A percentile compares a stretch with the other conserved stretches of the same genome.
phyloP scores from a whole-genome alignment of 1,140 invertebrate genomes.

The Leptopilina clavipes region DNA sequence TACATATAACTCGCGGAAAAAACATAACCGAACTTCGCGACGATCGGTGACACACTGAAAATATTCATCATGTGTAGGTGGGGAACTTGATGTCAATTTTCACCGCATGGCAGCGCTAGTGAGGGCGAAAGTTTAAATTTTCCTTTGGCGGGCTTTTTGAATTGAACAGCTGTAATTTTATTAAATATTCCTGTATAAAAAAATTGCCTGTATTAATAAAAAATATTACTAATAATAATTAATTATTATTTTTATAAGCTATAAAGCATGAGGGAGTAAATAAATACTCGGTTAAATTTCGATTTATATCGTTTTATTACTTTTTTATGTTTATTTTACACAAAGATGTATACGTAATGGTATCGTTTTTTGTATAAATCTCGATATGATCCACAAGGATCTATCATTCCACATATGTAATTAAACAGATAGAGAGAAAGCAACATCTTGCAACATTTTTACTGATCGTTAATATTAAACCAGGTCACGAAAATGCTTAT shows the following conservation, averaged over 20 bases:
- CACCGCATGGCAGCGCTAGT: not conserved
- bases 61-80: not conserved
- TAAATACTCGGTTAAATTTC: slow-evolving; percentile 35
- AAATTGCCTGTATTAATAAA: no score
- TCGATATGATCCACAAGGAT: slow-evolving; percentile 61
- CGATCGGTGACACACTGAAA: slow-evolving; percentile 59
- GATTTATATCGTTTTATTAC: slow-evolving; percentile 62
- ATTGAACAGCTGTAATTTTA: no score
- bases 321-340: slow-evolving; percentile 69
- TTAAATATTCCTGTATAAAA: no score
- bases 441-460: slow-evolving; percentile 53
- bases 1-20: slow-evolving; percentile 40
- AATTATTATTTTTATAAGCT: not conserved
- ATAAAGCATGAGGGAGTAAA: not conserved
- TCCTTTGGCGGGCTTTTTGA: not conserved
- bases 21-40: slow-evolving; percentile 48
- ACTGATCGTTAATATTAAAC: slow-evolving; percentile 61
- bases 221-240: no score
- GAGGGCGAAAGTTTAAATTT: slow-evolving; percentile 21
- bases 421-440: slow-evolving; percentile 57
- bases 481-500: slow-evolving; percentile 63
- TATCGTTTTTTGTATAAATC: slow-evolving; percentile 59
- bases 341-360: slow-evolving; percentile 68
- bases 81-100: not conserved
- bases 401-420: slow-evolving; percentile 57